A percentile compares a stretch with the other conserved stretches of the same genome.
These are phyloP conservation scores for Hippocampus barbouri DNA, from an alignment of 2,113 vertebrate genomes.

Conservation along the genomic window DNA sequence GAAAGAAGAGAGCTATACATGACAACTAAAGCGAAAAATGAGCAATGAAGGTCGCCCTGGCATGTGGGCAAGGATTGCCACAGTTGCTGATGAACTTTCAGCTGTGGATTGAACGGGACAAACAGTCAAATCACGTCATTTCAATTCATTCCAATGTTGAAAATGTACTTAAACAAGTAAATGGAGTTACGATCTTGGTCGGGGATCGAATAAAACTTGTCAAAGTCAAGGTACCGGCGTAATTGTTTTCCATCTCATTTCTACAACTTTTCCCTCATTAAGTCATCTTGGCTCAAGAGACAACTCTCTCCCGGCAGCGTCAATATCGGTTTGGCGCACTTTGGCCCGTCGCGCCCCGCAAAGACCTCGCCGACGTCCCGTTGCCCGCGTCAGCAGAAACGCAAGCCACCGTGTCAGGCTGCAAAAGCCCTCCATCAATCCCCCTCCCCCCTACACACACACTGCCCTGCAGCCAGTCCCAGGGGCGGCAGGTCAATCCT, in stretches of 20 bases:
- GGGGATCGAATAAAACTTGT: background rate
- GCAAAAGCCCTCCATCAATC: conserved; percentile 51
- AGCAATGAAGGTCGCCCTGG: too few relatives aligned
- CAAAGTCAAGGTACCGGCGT: background rate
- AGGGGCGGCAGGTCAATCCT: conserved; percentile 67
- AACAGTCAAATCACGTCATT: too few relatives aligned
- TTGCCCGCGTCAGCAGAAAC: conserved; percentile 70
- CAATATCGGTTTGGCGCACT: conserved; percentile 71
- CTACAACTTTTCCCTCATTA: conserved; percentile 51
- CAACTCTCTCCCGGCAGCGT: conserved; percentile 57
- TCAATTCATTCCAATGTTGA: background rate
- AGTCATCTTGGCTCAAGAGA: conserved; percentile 48
- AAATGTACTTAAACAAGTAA: too few relatives aligned
- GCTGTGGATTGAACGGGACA: too few relatives aligned
- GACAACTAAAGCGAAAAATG: too few relatives aligned
- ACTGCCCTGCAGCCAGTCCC: conserved; percentile 54
- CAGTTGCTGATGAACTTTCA: too few relatives aligned
- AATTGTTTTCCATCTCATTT: background rate
- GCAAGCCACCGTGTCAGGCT: conserved; percentile 60
- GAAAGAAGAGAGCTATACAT: too few relatives aligned
- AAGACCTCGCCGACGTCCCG: conserved; percentile 43
- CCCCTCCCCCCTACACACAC: conserved; percentile 2
- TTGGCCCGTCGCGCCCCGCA: conserved; percentile 51
- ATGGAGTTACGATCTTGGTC: background rate
- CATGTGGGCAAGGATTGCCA: too few relatives aligned